Evolutionary conservation across 53 echinoderm and acorn worm genomes (phyloP), one percentile per base, ranked within the genome.

Genomic region (Paelopatides confundens): DNA sequence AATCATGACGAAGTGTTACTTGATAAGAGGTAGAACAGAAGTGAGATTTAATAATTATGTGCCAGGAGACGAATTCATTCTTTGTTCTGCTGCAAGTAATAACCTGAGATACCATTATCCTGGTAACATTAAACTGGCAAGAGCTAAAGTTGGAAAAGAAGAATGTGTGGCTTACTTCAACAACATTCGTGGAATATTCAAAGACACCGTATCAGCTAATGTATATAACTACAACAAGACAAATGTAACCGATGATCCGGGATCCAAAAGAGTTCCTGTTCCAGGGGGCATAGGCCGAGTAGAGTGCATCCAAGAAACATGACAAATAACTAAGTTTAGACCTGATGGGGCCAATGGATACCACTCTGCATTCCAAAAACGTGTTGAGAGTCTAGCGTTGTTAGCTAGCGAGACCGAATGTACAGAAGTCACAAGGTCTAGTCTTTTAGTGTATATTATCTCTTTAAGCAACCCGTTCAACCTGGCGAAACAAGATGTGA

Each of bases 21-120:
- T 18, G 82, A 62, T 58, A 58, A 63, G 36, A 49, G 81, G 82
- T 1, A 28, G 35, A 8, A 63, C 2, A 36, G 63, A 82, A 23
- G 3, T 29, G 3, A 1, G 81, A 23, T 52, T 79, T 3, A 79
- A 79, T 9, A 79, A 53, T 8, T 49, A 79, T n/a, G 52, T 63
- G 17, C 62, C 63, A 62, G 62, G 82, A 82, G 82, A 82, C 62
- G 82, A 82, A 14, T 82, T 62, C 40, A 31, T 62, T 10, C 62
- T 35, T 31, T 31, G 15, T 5, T 82, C 62, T 38, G 36, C 23
- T 12, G 14, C 14, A 14, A 49, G 81, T 1, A 79, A 79, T 17
- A 1, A 79, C 3, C 54, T 79, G 5, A 31, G 51, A 10, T 21
- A 18, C 31, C 28, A 38, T 0, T 18, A 15, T 21, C 27, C 77